Base-by-base conservation (phyloP, 2,113 vertebrate species). In the Tonatia bakeri region DNA sequence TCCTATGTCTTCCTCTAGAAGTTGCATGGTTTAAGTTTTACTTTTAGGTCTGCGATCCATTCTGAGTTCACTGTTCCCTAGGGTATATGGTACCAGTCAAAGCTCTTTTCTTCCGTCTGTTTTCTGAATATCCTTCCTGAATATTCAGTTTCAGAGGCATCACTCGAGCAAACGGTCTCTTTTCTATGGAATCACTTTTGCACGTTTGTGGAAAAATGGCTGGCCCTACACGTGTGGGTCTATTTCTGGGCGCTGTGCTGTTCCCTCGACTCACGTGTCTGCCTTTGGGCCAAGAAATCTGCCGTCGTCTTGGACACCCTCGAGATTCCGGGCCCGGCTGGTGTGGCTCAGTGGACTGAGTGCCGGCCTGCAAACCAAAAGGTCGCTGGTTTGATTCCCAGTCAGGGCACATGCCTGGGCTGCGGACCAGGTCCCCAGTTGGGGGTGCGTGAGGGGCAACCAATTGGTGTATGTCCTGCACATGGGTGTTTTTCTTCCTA, bases 81-180 rank as follows among this genome's bases (percentile, higher is more conserved):
- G 11, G 83, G 65, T 5, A 2, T 13, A 7, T 38, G 24, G 22
- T 14, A 15, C 56, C 16, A 0, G 19, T 4, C 9, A 3, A 4
- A 20, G 33, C 52, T 36, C n/a, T 38, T 47, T 38, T 26, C 17
- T 45, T n/a, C 20, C 4, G 19, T 38, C 28, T 54, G 13, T 59
- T 59, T 59, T 10, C 56, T 59, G 56, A 56, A 22, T 17, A 56
- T 22, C 16, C 22, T 22, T 22, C 5, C 50, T 26, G 33, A 50
- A 28, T 31, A 13, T 11, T 36, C 33, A 19, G 64, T 85, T 70
- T 38, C 45, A 38, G 45, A 70, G 38, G 38, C 3, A 19, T 14
- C 38, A 3, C 33, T 80, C 22, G 40, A 22, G 64, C 43, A 64
- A 17, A 13, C 3, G 19, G 3, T 26, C 13, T 31, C 36, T 28